phyloP scores from a whole-genome alignment of 2,888 invertebrate genomes.

The Drepana falcataria region DNA sequence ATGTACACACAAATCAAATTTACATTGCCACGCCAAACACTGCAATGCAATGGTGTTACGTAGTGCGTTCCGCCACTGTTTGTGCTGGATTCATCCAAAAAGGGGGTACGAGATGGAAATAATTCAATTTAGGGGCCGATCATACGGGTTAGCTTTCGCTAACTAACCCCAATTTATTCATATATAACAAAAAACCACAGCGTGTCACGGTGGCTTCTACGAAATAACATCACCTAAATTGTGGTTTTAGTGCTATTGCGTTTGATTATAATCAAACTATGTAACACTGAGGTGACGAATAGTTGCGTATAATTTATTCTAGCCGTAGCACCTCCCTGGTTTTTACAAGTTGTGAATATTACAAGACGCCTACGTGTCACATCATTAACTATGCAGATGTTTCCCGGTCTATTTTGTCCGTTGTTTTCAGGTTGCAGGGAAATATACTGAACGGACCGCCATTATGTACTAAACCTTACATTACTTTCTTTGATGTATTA shows the following conservation, averaged over 20 bases:
- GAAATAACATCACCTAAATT: constrained; percentile 9
- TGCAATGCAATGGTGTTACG: constrained; percentile 41
- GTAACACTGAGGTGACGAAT: constrained; percentile 5
- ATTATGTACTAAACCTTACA: too few species aligned
- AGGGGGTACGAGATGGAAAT: constrained; percentile 37
- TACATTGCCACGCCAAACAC: constrained; percentile 19
- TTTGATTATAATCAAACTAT: too few species aligned
- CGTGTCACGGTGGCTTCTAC: constrained; percentile 6
- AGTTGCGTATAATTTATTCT: constrained; percentile 18
- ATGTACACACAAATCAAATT: constrained; percentile 35
- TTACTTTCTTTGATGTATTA: too few species aligned
- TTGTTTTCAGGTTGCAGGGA: not conserved
- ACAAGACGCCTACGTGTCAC: not conserved
- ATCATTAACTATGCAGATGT: not conserved
- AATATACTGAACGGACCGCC: not conserved
- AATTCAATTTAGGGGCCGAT: constrained; percentile 58
- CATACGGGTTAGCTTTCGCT: constrained; percentile 36
- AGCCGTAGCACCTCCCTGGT: constrained; percentile 7
- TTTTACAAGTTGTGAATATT: constrained; percentile 13
- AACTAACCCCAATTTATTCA: constrained; percentile 41
- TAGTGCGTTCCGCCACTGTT: constrained; percentile 12
- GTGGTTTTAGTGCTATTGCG: constrained; percentile 12
- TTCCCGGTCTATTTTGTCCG: not conserved
- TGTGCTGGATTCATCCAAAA: constrained; percentile 19
- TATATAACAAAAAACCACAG: constrained; percentile 39